These are phyloP conservation scores for Anabacerthia variegaticeps DNA, from an alignment of 2,797 vertebrate species.

Conservation along the genomic window DNA sequence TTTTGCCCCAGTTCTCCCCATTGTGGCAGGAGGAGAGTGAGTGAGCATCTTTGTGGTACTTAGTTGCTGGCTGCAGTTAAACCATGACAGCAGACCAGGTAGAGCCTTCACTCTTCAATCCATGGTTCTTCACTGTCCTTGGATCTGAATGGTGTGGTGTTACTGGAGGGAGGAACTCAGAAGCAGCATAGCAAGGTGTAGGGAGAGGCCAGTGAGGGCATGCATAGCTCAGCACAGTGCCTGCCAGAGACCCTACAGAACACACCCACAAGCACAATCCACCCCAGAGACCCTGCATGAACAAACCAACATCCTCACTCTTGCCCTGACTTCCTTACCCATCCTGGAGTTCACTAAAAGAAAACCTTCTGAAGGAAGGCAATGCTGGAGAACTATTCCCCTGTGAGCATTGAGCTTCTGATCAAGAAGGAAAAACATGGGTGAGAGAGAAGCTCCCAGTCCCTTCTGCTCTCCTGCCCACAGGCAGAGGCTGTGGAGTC, in stretches of 20 bases:
- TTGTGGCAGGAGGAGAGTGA: background rate
- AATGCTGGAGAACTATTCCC: background rate
- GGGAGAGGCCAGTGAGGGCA: background rate
- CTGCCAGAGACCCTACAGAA: background rate
- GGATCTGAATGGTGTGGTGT: background rate
- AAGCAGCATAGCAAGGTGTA: background rate
- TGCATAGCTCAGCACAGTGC: background rate
- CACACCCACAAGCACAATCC: rapidly evolving
- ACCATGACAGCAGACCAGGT: background rate
- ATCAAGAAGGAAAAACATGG: background rate
- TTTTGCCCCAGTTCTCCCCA: background rate
- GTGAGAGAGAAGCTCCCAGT: background rate
- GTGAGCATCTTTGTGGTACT: background rate
- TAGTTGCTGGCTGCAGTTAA: rapidly evolving
- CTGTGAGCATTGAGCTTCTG: background rate
- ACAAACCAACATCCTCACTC: background rate
- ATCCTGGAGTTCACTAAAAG: background rate
- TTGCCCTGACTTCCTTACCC: background rate
- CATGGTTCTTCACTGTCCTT: background rate
- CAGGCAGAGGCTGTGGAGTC: background rate
- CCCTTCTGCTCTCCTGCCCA: background rate
- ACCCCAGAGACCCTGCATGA: background rate
- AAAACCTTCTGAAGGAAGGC: background rate
- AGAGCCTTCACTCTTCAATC: background rate
- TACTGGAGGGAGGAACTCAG: background rate